These are phyloP conservation scores for Elymnias hypermnestra DNA, from an alignment of 1,140 invertebrate species.

Conservation along the genomic window DNA sequence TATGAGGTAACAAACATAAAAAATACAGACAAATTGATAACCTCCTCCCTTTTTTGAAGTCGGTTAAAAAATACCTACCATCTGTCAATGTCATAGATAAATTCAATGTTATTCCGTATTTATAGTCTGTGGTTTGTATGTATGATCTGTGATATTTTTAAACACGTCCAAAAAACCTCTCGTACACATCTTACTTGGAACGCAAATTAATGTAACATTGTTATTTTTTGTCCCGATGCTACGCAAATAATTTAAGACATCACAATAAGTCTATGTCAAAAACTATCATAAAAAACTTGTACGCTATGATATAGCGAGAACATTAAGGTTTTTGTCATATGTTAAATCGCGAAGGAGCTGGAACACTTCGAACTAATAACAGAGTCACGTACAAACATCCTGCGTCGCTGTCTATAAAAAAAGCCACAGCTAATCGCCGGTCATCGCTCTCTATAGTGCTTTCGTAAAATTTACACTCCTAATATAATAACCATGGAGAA, in stretches of 20 bases:
- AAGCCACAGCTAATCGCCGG: conserved; percentile 58
- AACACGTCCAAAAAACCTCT: no score
- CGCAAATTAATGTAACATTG: no score
- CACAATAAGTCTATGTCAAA: not conserved
- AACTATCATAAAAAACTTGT: conserved; percentile 11
- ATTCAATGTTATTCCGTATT: no score
- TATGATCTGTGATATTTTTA: no score
- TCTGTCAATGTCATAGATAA: no score
- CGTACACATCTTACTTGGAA: no score
- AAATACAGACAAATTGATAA: no score
- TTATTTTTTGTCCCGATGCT: no score
- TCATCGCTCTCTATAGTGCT: conserved; percentile 46
- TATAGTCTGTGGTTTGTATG: no score
- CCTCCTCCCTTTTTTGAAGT: no score
- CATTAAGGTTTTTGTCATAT: conserved; percentile 21
- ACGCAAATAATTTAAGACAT: not conserved
- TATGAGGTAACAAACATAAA: no score
- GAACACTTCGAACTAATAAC: conserved; percentile 34
- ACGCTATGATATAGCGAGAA: conserved; percentile 6
- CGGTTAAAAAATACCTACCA: no score
- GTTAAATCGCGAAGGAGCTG: conserved; percentile 12
- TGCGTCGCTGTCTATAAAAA: conserved; percentile 50
- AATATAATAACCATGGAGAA: conserved; percentile 1
- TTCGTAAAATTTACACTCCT: conserved; percentile 24
- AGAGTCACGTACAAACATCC: conserved; percentile 66